These are phyloP conservation scores for Drosophila leonis DNA, from an alignment of 2,888 invertebrate species.

Conservation along the genomic window DNA sequence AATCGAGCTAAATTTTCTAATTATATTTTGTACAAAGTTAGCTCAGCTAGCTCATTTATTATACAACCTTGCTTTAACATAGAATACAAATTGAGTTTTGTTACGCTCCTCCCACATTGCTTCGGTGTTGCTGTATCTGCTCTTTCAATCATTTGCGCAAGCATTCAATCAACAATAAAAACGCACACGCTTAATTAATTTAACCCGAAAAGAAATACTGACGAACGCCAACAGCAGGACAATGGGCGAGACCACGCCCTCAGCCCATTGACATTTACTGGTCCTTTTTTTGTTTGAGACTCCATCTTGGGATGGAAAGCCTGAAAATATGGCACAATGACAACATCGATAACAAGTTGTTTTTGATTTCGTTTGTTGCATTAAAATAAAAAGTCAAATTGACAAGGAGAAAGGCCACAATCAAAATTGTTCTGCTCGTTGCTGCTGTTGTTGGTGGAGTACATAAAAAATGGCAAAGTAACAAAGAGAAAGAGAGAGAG, in stretches of 20 bases:
- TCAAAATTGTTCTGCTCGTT: slow-evolving; percentile 46
- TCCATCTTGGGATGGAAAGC: slow-evolving; percentile 8
- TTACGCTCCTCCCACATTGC: background rate
- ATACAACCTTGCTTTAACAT: background rate
- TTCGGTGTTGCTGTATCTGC: background rate
- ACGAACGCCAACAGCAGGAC: slow-evolving; percentile 54
- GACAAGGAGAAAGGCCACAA: slow-evolving; percentile 66
- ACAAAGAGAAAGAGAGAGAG: background rate
- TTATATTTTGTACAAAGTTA: background rate
- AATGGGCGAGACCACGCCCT: slow-evolving; percentile 2
- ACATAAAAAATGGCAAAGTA: slow-evolving; percentile 38
- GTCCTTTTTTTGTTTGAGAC: background rate
- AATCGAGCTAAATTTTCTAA: background rate
- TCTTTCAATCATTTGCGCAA: slow-evolving; percentile 30
- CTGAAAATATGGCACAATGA: slow-evolving; percentile 61
- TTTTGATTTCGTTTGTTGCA: slow-evolving; percentile 70
- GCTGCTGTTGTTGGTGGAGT: slow-evolving; percentile 14
- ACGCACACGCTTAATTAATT: slow-evolving; percentile 79
- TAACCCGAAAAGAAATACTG: slow-evolving; percentile 75
- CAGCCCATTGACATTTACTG: background rate
- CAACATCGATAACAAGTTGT: slow-evolving; percentile 78
- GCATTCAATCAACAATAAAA: slow-evolving; percentile 74
- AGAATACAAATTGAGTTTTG: background rate
- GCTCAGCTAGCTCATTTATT: background rate
- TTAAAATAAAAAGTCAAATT: slow-evolving; percentile 69